Base-by-base conservation (phyloP, 2,888 invertebrate genomes). In the Eupsilia transversa region DNA sequence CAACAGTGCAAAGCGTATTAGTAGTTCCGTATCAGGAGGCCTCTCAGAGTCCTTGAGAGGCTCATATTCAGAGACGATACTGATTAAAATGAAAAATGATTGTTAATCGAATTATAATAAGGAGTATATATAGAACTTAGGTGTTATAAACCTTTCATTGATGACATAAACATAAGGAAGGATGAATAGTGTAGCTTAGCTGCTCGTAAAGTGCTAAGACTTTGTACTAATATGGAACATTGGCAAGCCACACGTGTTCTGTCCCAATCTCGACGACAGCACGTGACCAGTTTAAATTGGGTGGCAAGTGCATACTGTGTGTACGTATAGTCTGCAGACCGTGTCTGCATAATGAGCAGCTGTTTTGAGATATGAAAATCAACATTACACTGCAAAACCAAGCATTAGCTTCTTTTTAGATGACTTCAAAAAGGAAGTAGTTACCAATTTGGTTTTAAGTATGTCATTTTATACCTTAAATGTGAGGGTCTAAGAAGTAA, bases 281-380 rank as follows among this genome's bases (percentile, higher is more conserved):
- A 83, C 80, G 80, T 86, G 78, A 80, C 63, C 60, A 38, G 74
- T 80, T 64, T 80, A 74, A 80, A 77, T 85, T 86, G 54, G 73
- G 72, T 77, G 63, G 61, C 74, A 59, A 65, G 72, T 71, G 60
- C 49, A 66, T 30, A 41, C 73, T 23, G 46, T 63, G 27, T 66
- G 64, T 46, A 46, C 27, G 41, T 72, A 69, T 57, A 30, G 74
- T 72, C 72, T 61, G 72, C 72, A 65, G 70, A 75, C 68, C 60
- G 60, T 70, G 43, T 38, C 70, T 65, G 64, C 56, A 71, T 77
- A 70, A 71, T 67, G 38, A 57, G 43, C 20, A 35, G 52, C 52
- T n/a, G 54, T 73, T 64, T 72, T 43, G 46, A 59, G 43, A 64
- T 64, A 61, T 49, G 14, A 61, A 79, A 77, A 56, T 60, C 23